phyloP scores from a whole-genome alignment of 2,888 invertebrate species.

The Synergus laeviventris region DNA sequence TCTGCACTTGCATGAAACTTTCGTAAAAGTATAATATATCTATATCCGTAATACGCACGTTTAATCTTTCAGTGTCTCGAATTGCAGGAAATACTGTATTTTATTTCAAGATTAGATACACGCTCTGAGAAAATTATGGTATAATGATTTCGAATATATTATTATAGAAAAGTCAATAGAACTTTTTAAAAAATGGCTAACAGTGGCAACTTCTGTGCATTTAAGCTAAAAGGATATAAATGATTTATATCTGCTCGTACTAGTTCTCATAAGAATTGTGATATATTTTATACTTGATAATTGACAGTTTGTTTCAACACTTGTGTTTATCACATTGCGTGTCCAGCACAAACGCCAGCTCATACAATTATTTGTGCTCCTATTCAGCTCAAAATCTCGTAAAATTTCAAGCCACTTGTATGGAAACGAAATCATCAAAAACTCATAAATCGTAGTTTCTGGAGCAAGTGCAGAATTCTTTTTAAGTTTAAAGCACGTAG shows the following conservation, averaged over 20 bases:
- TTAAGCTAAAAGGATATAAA: not conserved
- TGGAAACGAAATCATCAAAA: no score
- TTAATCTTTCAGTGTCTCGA: conserved; percentile 61
- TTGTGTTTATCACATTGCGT: no score
- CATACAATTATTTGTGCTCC: no score
- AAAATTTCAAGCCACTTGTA: no score
- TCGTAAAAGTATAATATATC: conserved; percentile 51
- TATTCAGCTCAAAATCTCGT: no score
- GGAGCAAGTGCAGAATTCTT: no score
- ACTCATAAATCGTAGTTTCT: no score
- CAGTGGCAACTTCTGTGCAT: no score
- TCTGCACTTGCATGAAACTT: conserved; percentile 32
- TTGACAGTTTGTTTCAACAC: not conserved
- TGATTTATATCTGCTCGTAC: not conserved
- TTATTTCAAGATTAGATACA: not conserved
- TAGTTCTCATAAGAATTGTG: not conserved
- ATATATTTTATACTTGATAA: not conserved
- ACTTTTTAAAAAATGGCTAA: no score
- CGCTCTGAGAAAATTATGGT: not conserved
- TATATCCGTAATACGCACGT: conserved; percentile 56
- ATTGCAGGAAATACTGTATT: conserved; percentile 47
- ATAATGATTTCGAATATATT: not conserved
- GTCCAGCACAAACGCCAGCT: no score
- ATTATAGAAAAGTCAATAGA: no score
- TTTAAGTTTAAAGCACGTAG: conserved; percentile 1